These are phyloP conservation scores for Dryobates pubescens DNA, from an alignment of 2,797 vertebrate species.

Conservation along the genomic window DNA sequence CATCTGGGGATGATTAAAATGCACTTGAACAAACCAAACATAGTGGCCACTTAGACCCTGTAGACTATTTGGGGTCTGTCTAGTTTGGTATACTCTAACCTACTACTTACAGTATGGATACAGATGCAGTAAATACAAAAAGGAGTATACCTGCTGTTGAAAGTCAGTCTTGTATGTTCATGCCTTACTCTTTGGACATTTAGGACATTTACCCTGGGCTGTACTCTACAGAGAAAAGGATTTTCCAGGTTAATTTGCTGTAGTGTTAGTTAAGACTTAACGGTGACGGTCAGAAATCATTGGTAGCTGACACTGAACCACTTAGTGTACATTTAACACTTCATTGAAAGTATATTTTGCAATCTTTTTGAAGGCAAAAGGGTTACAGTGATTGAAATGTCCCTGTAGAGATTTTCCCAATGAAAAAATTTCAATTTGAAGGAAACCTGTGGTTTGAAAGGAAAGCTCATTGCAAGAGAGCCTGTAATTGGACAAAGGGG, in stretches of 20 bases:
- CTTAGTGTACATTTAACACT: background rate
- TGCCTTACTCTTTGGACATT: background rate
- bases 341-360: background rate
- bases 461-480: background rate
- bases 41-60: background rate
- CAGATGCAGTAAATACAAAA: background rate
- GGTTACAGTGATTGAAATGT: background rate
- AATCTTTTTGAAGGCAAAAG: background rate
- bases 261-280: background rate
- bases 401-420: slow-evolving; percentile 22
- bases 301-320: background rate
- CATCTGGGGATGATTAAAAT: background rate
- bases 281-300: background rate
- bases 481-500: background rate
- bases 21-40: background rate
- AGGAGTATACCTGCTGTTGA: background rate
- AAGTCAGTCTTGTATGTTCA: background rate
- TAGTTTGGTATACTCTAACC: background rate
- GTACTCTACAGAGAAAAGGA: background rate
- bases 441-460: background rate
- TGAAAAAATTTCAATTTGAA: slow-evolving; percentile 21
- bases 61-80: background rate
- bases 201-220: background rate
- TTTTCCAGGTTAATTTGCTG: background rate
- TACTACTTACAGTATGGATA: background rate